Conservation (phyloP, 2,888 invertebrate genomes). For the Drosophila affinis region DNA sequence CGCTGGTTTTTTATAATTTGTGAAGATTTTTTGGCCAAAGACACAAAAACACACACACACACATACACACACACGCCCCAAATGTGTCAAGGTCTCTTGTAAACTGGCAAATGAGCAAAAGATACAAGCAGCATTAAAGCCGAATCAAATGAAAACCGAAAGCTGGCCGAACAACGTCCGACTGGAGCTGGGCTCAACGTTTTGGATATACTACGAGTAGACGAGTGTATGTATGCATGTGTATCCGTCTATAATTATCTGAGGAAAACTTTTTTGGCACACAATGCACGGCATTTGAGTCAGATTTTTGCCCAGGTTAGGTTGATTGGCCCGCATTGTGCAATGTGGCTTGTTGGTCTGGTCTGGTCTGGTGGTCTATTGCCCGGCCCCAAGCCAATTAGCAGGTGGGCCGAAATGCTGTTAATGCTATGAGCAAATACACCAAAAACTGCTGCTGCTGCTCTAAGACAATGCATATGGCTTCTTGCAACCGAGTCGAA, state of each 20-base stretch:
- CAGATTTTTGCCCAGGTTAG: conserved; percentile 48
- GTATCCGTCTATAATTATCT: conserved; percentile 56
- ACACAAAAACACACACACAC: conserved; percentile 43
- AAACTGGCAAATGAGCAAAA: conserved; percentile 68
- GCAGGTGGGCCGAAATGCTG: conserved; percentile 58
- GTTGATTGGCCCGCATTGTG: conserved; percentile 65
- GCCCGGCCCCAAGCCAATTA: conserved; percentile 59
- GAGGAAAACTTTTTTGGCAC: conserved; percentile 61
- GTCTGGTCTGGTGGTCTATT: too few species aligned
- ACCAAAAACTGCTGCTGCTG: conserved; percentile 28
- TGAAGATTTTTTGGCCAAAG: conserved; percentile 55
- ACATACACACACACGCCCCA: conserved; percentile 51
- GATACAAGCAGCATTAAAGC: conserved; percentile 42
- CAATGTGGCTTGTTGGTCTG: conserved; percentile 51
- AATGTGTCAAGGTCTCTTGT: conserved; percentile 77
- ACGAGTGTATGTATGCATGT: not conserved
- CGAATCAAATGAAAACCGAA: conserved; percentile 44
- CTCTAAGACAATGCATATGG: conserved; percentile 61
- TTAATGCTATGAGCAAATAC: conserved; percentile 65
- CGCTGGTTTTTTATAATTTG: conserved; percentile 32
- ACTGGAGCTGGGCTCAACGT: conserved; percentile 19
- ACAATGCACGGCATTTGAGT: conserved; percentile 68
- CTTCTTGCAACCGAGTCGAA: conserved; percentile 57
- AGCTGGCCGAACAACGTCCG: conserved; percentile 52
- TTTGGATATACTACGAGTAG: conserved; percentile 13